These are phyloP conservation scores for Corythaeola cristata DNA, from an alignment of 2,113 vertebrate species.

Conservation along the genomic window DNA sequence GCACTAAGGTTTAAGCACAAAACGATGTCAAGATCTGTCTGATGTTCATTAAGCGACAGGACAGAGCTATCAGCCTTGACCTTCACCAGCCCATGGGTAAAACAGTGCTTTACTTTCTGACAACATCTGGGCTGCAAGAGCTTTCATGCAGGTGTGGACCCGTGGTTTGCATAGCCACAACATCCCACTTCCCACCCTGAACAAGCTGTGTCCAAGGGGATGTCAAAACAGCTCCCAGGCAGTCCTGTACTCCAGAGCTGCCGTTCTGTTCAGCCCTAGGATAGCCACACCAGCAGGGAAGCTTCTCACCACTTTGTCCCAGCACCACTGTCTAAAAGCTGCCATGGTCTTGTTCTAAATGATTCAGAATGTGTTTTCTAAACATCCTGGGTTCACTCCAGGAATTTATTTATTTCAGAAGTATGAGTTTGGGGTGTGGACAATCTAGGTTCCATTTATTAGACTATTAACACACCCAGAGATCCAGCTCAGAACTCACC, in stretches of 20 bases:
- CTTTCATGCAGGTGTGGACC: background rate
- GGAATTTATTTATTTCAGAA: background rate
- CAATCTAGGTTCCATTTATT: background rate
- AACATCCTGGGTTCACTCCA: background rate
- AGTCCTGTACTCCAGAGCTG: background rate
- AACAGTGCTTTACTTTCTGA: background rate
- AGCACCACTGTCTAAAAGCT: background rate
- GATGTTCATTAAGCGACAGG: background rate
- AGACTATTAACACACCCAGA: background rate
- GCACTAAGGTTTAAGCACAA: background rate
- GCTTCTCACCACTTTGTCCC: background rate
- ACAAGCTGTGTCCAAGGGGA: background rate
- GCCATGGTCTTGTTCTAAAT: background rate
- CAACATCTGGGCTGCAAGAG: background rate
- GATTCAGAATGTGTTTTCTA: background rate
- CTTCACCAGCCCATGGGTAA: background rate
- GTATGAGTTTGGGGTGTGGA: background rate
- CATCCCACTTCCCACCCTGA: background rate
- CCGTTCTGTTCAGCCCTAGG: background rate
- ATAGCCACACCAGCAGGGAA: background rate
- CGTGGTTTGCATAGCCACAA: background rate
- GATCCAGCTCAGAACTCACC: slow-evolving; percentile 73
- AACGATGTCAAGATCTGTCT: background rate
- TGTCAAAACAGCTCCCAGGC: background rate
- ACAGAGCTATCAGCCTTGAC: background rate